A percentile compares a stretch with the other conserved stretches of the same genome.
Evolutionary conservation across 2,888 invertebrate genomes (phyloP).

Genomic region (Clostera curtula): DNA sequence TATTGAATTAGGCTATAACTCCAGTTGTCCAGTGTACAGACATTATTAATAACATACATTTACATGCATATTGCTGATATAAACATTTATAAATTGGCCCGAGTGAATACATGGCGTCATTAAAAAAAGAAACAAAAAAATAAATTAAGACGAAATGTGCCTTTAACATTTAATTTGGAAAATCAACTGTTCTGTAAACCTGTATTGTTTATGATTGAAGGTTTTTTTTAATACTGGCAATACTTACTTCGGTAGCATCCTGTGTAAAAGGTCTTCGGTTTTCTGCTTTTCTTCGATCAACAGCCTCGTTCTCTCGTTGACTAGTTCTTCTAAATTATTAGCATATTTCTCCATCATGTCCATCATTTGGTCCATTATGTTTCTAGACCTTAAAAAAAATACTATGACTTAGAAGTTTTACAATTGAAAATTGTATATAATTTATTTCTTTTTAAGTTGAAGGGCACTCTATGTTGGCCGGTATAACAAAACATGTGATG

Average conservation of each 20-base stretch:
- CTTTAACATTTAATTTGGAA: not conserved
- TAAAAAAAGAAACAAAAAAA: not conserved
- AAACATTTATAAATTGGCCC: too few species aligned
- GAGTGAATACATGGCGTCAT: slow-evolving; percentile 2
- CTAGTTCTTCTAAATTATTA: slow-evolving; percentile 94
- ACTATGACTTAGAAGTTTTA: not conserved
- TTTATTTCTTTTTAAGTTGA: too few species aligned
- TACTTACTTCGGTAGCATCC: slow-evolving; percentile 93
- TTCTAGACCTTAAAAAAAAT: slow-evolving; percentile 78
- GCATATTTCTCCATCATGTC: slow-evolving; percentile 98
- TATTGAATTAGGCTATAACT: too few species aligned
- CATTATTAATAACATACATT: slow-evolving; percentile 36
- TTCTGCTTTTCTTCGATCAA: slow-evolving; percentile 94
- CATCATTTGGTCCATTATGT: slow-evolving; percentile 98
- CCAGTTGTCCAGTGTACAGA: slow-evolving; percentile 39
- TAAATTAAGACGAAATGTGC: not conserved
- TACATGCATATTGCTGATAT: slow-evolving; percentile 38
- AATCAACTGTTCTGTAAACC: not conserved
- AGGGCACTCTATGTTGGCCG: not conserved
- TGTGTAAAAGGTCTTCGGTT: slow-evolving; percentile 91
- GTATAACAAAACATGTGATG: not conserved
- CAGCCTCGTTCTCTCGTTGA: slow-evolving; percentile 91
- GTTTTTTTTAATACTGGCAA: slow-evolving; percentile 4
- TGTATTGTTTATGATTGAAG: slow-evolving; percentile 1
- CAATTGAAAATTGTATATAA: too few species aligned